Evolutionary conservation across 2,113 vertebrate species (phyloP), one percentile per base, ranked within the genome.

Genomic region (Solea solea): DNA sequence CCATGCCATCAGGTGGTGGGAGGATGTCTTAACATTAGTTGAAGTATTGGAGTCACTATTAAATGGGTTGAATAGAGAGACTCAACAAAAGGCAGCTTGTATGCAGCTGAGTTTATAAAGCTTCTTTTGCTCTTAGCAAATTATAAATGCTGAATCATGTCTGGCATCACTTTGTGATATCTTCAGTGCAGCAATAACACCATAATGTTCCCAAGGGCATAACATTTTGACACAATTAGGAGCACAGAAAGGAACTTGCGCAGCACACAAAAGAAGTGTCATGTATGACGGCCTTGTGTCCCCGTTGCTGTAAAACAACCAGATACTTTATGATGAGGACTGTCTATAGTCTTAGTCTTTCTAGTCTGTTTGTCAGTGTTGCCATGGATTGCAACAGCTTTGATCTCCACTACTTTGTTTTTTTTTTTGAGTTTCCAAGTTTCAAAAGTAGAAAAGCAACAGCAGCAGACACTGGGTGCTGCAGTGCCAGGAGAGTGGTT

Each of bases 81-180:
- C 13, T 46, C 51, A 74, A 62, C 45, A 73, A 56, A 66, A 56
- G 51, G 12, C 41, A n/a, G 7, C 27, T 52, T 59, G 62, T 39
- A 25, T 12, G 12, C 8, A 54, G 2, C 25, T n/a, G 15, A 40
- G 52, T 54, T n/a, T 27, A 65, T 9, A 34, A 45, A 55, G 15
- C 46, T 71, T 46, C 39, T 57, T 50, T 7, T 25, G 66, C 21
- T 1, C 21, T 21, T 21, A 21, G n/a, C 50, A 40, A 64, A 14
- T 54, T 44, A 46, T n/a, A 14, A 52, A 40, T 48, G 16, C 46
- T 5, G n/a, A 68, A 10, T 12, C 0, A 3, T n/a, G 10, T 39
- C 54, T 61, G 13, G 34, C 44, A 51, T 64, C 15, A 21, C 21
- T 21, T 21, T 42, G 53, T 53, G 58, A 45, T 21, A 21, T 21